Base-by-base conservation (phyloP, 2,888 invertebrate species). In the Linnaemya tessellans region DNA sequence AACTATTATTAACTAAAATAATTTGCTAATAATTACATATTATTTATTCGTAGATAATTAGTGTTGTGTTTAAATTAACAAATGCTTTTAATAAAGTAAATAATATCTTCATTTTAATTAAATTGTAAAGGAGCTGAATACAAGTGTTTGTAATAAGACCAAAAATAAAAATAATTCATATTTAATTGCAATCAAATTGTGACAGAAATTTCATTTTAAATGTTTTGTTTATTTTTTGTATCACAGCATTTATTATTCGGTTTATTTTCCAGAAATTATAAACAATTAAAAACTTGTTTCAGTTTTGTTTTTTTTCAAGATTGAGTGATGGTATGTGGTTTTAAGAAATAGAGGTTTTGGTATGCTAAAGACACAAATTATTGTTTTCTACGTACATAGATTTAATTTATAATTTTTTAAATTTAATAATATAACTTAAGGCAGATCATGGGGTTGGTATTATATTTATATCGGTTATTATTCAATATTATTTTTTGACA, bases 241-340 rank as follows among this genome's bases (percentile, higher is more conserved):
- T 85, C 85, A 85, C 85, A 85, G 85, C 82, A 74, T 79, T 84
- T 85, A 68, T 71, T 78, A 70, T 80, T 75, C 68, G 80, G 77
- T 73, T 79, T 84, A 68, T 73, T 80, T 84, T 60, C 49, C 49
- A 58, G 41, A 74, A 80, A 73, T 74, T 46, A 74, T 58, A 73
- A 60, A 58, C 8, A 73, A 56, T 43, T 65, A 60, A 58, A 1
- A 18, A 18, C 18, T 20, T 20, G 20, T 67, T 38, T 18, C n/a
- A 8, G 41, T 58, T 41, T 35, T 11, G n/a, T 38, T 1, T 11
- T 22, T 46, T 67, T 46, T 15, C 1, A 18, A 58, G n/a, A 65
- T 73, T 65, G 56, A 46, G n/a, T 60, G 25, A 7, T 46, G 2
- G 54, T 46, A 1, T 13, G 51, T 62, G 30, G 35, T 71, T 62